Conservation (phyloP, 2,888 invertebrate species). For the Beris chalybata region DNA sequence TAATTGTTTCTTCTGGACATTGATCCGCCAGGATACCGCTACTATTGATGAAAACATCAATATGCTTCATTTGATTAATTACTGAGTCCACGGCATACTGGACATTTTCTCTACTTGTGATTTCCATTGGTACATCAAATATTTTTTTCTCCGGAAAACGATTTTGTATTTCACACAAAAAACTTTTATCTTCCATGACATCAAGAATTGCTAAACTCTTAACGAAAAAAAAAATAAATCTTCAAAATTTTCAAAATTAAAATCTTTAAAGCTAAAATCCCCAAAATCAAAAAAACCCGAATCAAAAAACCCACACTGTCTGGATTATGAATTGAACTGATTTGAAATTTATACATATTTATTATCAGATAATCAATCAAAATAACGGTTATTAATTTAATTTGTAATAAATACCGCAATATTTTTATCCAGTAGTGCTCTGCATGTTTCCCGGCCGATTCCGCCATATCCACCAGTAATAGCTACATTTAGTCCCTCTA, state of each 20-base stretch:
- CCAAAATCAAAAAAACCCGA: no score
- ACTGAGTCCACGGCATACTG: not conserved
- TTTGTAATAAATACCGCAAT: not conserved
- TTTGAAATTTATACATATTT: no score
- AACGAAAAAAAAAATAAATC: not conserved
- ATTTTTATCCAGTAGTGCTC: not conserved
- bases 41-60: conserved; percentile 16
- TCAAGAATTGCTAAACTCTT: conserved; percentile 9
- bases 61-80: not conserved
- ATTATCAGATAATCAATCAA: no score
- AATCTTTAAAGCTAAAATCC: not conserved
- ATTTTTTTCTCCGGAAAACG: conserved; percentile 1
- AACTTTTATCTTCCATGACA: not conserved
- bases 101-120: not conserved
- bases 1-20: conserved; percentile 4
- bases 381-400: no score
- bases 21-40: conserved; percentile 1
- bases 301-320: no score
- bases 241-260: not conserved
- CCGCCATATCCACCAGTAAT: conserved; percentile 13
- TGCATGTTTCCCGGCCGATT: not conserved
- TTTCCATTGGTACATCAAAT: not conserved
- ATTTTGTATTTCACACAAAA: not conserved
- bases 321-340: no score
- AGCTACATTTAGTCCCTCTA: not conserved